Evolutionary conservation across 2,888 invertebrate genomes (phyloP), one percentile per base, ranked within the genome.

Genomic region (Ommatoiulus sabulosus): DNA sequence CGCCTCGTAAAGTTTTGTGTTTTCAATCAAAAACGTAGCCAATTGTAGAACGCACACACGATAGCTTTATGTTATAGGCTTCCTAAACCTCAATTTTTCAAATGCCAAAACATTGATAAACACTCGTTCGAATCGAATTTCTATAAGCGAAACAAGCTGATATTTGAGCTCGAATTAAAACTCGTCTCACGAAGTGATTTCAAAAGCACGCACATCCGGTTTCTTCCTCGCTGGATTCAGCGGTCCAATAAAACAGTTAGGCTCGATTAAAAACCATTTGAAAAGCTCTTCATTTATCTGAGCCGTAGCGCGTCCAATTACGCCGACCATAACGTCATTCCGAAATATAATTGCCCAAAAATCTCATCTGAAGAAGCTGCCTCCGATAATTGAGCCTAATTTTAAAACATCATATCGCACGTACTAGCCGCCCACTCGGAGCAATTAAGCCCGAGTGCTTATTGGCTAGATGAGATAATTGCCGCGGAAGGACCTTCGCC

Each of bases 371-470:
- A 24, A 24, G 72, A 24, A 72, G 72, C 72, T 24, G 72, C 72
- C 72, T 72, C 10, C 24, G 72, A 72, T 72, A 72, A 72, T 72
- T 72, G 72, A 24, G 72, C 72, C 8, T 72, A 20, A 72, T 72
- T 72, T 72, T 72, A 72, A 72, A 72, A 72, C 72, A 72, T 72
- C 20, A 72, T 72, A 72, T 72, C 72, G 72, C 72, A 72, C 72
- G 72, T 72, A 72, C 72, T 72, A 20, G 72, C 24, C 72, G 72
- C 72, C 72, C 72, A 72, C 72, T 72, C 24, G 6, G 24, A 24
- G 72, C 72, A 72, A 72, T 72, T 72, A 72, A n/a, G n/a, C 20
- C 20, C 72, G 20, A 6, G 72, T 24, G 72, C 72, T 72, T 24
- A 72, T 72, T 20, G 72, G 72, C 20, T 72, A 8, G 24, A 72